These are phyloP conservation scores for Pygoscelis antarcticus DNA, from an alignment of 2,113 vertebrate species.

Conservation along the genomic window DNA sequence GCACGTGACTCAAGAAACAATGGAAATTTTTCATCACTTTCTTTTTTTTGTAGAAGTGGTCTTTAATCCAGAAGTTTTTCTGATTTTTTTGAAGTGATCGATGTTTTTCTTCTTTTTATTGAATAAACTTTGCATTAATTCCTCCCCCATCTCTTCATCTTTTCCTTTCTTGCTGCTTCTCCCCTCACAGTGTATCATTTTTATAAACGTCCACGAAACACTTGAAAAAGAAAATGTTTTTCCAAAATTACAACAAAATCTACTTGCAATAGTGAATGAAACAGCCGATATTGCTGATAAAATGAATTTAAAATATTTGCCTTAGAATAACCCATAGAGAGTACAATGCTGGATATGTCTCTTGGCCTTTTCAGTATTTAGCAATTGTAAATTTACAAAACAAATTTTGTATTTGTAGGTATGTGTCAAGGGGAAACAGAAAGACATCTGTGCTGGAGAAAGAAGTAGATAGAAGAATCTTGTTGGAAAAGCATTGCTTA, in stretches of 20 bases:
- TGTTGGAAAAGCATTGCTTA: slow-evolving; percentile 64
- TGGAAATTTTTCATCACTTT: not conserved
- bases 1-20: not conserved
- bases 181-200: not conserved
- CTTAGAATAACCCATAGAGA: not conserved
- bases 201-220: not conserved
- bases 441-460: not conserved
- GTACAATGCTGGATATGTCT: not conserved
- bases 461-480: not conserved
- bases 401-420: not conserved
- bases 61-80: not conserved
- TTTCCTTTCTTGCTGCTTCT: not conserved
- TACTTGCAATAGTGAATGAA: not conserved
- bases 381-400: not conserved
- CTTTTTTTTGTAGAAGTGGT: not conserved
- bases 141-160: not conserved
- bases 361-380: not conserved
- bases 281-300: not conserved
- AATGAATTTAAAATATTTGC: not conserved
- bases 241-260: not conserved
- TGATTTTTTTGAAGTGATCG: not conserved
- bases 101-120: not conserved
- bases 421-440: not conserved
- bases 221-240: not conserved
- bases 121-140: not conserved